Percentiles rank a stretch among this genome's conserved stretches.
phyloP scores from a whole-genome alignment of 2,888 invertebrate species.

The Agrilus biguttatus region DNA sequence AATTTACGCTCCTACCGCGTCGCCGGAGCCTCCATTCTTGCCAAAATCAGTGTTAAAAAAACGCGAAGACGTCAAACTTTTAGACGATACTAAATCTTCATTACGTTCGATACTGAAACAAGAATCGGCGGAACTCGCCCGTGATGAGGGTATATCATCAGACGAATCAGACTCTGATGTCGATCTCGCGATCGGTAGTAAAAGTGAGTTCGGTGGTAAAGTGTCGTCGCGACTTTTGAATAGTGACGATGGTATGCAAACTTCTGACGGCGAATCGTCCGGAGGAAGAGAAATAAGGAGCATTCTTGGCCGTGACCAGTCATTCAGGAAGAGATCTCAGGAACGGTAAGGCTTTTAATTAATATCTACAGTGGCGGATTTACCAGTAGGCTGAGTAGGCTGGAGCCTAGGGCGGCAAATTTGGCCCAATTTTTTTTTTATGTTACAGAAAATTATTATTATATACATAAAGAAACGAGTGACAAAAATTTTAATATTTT shows the following conservation, averaged over 20 bases:
- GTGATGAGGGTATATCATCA: constrained; percentile 30
- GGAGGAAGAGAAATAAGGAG: constrained; percentile 48
- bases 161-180: constrained; percentile 26
- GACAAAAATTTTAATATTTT: too few species aligned
- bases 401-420: too few species aligned
- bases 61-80: constrained; percentile 2
- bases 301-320: constrained; percentile 39
- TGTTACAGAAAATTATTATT: too few species aligned
- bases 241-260: constrained; percentile 12
- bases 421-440: too few species aligned
- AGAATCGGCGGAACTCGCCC: constrained; percentile 18
- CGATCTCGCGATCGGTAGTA: constrained; percentile 11
- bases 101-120: constrained; percentile 11
- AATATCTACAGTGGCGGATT: background rate
- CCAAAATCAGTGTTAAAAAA: constrained; percentile 15
- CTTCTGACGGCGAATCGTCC: constrained; percentile 46
- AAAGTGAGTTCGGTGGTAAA: constrained; percentile 3
- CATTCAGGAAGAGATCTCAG: constrained; percentile 28
- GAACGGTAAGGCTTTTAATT: constrained; percentile 31
- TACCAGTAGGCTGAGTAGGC: too few species aligned
- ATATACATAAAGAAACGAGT: too few species aligned
- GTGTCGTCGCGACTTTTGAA: constrained; percentile 1
- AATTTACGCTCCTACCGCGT: constrained; percentile 32
- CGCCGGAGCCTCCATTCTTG: constrained; percentile 9
- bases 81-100: background rate